Evolutionary conservation across 2,113 vertebrate genomes (phyloP), one percentile per base, ranked within the genome.

Genomic region (Plecotus auritus): DNA sequence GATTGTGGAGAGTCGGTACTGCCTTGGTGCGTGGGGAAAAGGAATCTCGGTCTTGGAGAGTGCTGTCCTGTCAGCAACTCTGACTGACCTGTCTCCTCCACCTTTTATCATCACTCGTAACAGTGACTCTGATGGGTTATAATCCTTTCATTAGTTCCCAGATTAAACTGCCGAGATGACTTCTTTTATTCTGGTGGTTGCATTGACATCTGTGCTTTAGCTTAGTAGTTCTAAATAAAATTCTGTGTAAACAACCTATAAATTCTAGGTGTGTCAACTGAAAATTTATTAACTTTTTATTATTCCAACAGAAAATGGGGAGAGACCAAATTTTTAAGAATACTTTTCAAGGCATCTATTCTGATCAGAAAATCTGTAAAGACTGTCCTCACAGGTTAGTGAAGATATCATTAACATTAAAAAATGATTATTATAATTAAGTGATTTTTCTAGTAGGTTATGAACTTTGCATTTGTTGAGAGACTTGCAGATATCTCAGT

Each of bases 311-410:
- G 99, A 99, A 99, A 99, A 99, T 99, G 97, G 99, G 99, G 56
- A 98, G 99, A 98, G 99, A 99, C 54, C 99, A 99, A 95, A 99
- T 99, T 97, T 99, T 99, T 98, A 99, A 99, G 98, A 99, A 99
- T 97, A 99, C 99, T 26, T 99, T 99, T 97, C 99, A 99, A 98
- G 99, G 99, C 80, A 99, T 99, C 96, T 99, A 99, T 98, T 99
- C 99, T 1, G 99, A 99, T 98, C 99, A 99, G 98, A 99, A 99
- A 98, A 99, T 99, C 97, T 99, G 99, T 96, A 99, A 99, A 98
- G 99, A 99, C 97, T 99, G 99, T 95, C 99, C 99, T 91, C 99
- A 99, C 97, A 99, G 99, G 99, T 99, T 78, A 97, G 97, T 97
- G 20, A 83, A 74, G 28, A 80, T 77, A 56, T 20, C 51, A 73